Conservation (phyloP, 2,888 invertebrate genomes). For the Leptarthrus brevirostris region DNA sequence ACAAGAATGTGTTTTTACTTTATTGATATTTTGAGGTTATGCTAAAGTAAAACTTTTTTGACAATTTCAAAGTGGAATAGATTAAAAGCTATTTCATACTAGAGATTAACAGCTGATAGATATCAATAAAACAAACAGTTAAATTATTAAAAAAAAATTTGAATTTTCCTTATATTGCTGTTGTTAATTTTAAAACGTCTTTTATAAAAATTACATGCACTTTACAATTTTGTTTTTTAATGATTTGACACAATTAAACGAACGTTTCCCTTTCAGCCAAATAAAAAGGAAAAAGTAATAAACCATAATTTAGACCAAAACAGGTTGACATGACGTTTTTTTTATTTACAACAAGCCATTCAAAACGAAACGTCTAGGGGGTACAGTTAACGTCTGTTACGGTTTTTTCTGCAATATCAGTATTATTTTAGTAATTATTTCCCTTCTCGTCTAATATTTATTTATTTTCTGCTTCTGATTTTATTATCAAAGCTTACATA, state of each 20-base stretch:
- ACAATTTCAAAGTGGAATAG: background rate
- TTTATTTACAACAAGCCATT: background rate
- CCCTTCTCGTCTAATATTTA: too few species aligned
- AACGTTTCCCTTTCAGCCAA: background rate
- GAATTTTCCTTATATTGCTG: too few species aligned
- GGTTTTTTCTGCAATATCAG: background rate
- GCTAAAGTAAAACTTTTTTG: background rate
- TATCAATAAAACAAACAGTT: too few species aligned
- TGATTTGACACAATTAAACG: too few species aligned
- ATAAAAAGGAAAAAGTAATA: background rate
- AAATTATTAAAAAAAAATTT: too few species aligned
- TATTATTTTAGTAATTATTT: background rate
- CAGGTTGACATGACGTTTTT: background rate
- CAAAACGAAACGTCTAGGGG: background rate
- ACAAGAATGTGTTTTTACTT: conserved; percentile 31
- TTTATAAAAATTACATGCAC: too few species aligned
- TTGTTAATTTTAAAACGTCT: too few species aligned
- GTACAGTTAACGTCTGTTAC: background rate
- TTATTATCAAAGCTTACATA: too few species aligned
- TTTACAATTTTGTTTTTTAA: too few species aligned
- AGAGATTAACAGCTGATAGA: conserved; percentile 20
- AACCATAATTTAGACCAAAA: background rate
- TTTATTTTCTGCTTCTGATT: too few species aligned
- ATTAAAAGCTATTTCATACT: background rate
- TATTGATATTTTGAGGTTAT: conserved; percentile 32